Evolutionary conservation across 2,888 invertebrate genomes (phyloP).

Genomic region (Fragum whitleyi): DNA sequence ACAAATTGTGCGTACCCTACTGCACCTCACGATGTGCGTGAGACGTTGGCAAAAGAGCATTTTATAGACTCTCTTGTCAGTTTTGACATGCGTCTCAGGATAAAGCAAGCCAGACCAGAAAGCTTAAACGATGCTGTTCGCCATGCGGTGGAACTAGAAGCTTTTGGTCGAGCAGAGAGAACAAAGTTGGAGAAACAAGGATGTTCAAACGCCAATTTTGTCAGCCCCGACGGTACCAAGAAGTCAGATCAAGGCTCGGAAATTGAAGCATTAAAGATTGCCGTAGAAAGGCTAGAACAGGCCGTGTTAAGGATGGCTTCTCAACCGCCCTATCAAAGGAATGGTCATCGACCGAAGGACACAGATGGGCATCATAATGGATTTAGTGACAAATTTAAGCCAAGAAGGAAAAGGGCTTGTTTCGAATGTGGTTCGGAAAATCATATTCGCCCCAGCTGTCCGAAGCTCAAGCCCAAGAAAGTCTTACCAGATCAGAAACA

Average conservation of each 20-base stretch:
- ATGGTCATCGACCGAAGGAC: neutral
- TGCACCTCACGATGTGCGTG: neutral
- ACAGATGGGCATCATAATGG: too few species aligned
- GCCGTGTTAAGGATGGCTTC: neutral
- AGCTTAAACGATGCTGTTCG: too few species aligned
- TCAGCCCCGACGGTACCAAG: neutral
- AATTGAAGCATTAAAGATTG: neutral
- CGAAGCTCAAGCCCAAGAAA: neutral
- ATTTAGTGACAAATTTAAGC: neutral
- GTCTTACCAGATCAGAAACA: neutral
- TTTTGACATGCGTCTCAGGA: neutral
- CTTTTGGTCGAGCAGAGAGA: too few species aligned
- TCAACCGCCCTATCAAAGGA: neutral
- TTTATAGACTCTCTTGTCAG: neutral
- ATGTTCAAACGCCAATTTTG: neutral
- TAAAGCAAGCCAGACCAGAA: too few species aligned
- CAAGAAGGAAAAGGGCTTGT: neutral
- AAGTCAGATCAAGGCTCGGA: neutral
- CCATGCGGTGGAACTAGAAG: too few species aligned
- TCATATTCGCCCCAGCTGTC: neutral
- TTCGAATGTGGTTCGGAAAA: neutral
- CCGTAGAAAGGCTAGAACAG: neutral
- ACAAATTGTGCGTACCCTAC: conserved; percentile 7
- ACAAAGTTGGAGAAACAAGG: neutral
- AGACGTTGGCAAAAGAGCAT: conserved; percentile 3